Evolutionary conservation across 35 echinoderm and acorn worm species (phyloP).

Genomic region (Chiridota heheva): DNA sequence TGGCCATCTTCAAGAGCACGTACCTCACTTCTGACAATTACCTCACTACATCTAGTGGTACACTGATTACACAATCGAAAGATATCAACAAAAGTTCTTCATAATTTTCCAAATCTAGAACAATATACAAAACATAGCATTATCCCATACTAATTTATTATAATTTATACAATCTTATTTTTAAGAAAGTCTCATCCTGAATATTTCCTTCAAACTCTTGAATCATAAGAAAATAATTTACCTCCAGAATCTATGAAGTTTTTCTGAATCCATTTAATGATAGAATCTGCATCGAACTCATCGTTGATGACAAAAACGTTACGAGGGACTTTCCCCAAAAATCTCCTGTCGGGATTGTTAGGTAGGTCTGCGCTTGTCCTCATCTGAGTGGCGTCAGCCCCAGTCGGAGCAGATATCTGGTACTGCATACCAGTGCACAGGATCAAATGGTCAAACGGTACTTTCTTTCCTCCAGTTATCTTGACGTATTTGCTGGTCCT

Average conservation of each 20-base stretch:
- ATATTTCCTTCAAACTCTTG: background rate
- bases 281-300: conserved; percentile 59
- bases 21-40: too few relatives aligned
- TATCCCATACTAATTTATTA: too few relatives aligned
- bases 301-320: conserved; percentile 88
- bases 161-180: too few relatives aligned
- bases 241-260: conserved; percentile 75
- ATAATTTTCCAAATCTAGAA: too few relatives aligned
- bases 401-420: conserved; percentile 73
- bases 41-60: too few relatives aligned
- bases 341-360: conserved; percentile 51
- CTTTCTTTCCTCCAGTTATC: conserved; percentile 69
- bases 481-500: conserved; percentile 94
- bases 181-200: too few relatives aligned
- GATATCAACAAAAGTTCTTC: too few relatives aligned
- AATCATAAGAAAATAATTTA: too few relatives aligned
- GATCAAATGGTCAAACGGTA: conserved; percentile 92
- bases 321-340: conserved; percentile 58
- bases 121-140: too few relatives aligned
- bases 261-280: conserved; percentile 68
- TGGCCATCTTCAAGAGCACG: too few relatives aligned
- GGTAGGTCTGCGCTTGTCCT: conserved; percentile 52
- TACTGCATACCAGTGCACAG: conserved; percentile 87
- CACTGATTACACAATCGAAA: too few relatives aligned
- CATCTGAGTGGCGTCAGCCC: conserved; percentile 58